A percentile compares a stretch with the other conserved stretches of the same genome.
Conservation (phyloP, 2,888 invertebrate species). For the Melanargia galathea region DNA sequence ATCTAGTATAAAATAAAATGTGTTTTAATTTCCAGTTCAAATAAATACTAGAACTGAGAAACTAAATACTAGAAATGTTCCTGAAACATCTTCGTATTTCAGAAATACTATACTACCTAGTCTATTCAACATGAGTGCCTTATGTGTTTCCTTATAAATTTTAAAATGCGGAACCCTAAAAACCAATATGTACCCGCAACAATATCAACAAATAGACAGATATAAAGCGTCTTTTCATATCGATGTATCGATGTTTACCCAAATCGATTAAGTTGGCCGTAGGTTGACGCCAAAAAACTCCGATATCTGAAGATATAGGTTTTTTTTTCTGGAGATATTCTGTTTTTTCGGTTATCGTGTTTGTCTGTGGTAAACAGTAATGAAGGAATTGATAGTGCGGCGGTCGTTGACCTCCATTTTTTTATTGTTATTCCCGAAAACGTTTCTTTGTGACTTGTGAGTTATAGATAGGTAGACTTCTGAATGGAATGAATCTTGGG, state of each 20-base stretch:
- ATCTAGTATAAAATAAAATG: background rate
- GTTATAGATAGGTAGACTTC: conserved; percentile 6
- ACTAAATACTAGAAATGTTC: too few relatives aligned
- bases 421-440: conserved; percentile 40
- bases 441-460: conserved; percentile 29
- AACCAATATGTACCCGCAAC: conserved; percentile 51
- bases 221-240: conserved; percentile 60
- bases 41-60: too few relatives aligned
- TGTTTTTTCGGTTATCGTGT: conserved; percentile 71
- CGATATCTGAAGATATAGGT: conserved; percentile 53
- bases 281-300: conserved; percentile 63
- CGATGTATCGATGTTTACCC: conserved; percentile 64
- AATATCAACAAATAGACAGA: conserved; percentile 55
- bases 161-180: conserved; percentile 18
- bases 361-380: conserved; percentile 72
- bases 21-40: background rate
- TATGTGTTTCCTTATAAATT: background rate
- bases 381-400: conserved; percentile 70
- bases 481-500: conserved; percentile 8
- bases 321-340: conserved; percentile 70
- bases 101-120: too few relatives aligned
- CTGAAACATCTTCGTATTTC: too few relatives aligned
- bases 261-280: conserved; percentile 71
- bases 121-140: too few relatives aligned
- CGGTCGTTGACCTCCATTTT: conserved; percentile 57